Base-by-base conservation (phyloP, 2,113 vertebrate genomes). In the Thinocorus orbignyianus region DNA sequence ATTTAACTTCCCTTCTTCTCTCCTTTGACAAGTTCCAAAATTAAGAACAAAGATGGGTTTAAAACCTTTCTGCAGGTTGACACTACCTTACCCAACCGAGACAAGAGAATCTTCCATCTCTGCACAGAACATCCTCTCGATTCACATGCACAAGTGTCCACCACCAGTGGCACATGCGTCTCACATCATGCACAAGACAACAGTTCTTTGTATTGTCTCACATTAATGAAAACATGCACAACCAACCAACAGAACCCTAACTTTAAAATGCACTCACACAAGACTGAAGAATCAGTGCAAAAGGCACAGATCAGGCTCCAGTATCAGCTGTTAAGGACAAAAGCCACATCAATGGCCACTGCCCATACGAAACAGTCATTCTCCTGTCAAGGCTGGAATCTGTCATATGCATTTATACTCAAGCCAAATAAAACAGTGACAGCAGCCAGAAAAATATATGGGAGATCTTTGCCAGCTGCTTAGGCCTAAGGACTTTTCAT, bases 131-230 rank as follows among this genome's bases (percentile, higher is more conserved):
- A 1, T 57, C 33, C 30, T 44, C 83, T 88, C 1, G 2, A 49
- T 41, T 30, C 33, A 52, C 0, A 8, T 5, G 24, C 19, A 42
- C 20, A 61, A 73, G 49, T 2, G 7, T 26, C 54, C 31, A 55
- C 46, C 41, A 79, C 28, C 61, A 71, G 31, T 3, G 17, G 17
- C 24, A 35, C 0, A 0, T 5, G 7, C 2, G 3, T 35, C 54
- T 88, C 51, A 51, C 6, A 33, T 22, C 42, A 68, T 0, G 0
- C 42, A 70, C 70, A 69, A 84, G 23, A 72, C 0, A 0, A 46
- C n/a, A 49, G 15, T 17, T 77, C 39, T 33, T 28, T 5, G 41
- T 42, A 39, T 58, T 54, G 90, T 88, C 71, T 68, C 69, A 83
- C 8, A 23, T 9, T 17, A 62, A 69, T 31, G 39, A 80, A 92